Conservation (phyloP, 2,797 vertebrate genomes). For the Oophaga sylvatica region DNA sequence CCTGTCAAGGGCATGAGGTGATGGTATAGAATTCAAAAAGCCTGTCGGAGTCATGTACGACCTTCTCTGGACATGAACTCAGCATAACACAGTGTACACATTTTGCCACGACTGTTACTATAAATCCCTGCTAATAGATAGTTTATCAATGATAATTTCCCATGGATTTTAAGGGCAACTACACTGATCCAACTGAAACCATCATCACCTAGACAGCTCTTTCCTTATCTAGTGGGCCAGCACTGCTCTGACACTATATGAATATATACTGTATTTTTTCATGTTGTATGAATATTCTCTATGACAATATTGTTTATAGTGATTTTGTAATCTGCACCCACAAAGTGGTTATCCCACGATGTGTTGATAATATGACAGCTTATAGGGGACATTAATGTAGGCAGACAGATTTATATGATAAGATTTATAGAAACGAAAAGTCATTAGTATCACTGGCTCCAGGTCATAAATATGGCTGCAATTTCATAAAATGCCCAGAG, state of each 20-base stretch:
- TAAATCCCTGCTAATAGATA: neutral
- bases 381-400: neutral
- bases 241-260: neutral
- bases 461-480: neutral
- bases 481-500: neutral
- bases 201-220: neutral
- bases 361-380: neutral
- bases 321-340: neutral
- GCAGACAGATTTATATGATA: neutral
- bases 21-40: neutral
- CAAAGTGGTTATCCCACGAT: no score
- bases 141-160: neutral
- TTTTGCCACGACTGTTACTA: neutral
- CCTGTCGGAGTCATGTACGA: neutral
- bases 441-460: neutral
- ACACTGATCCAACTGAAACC: neutral
- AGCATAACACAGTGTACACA: neutral
- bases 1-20: neutral
- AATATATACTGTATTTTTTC: neutral
- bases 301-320: neutral
- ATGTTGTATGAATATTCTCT: neutral
- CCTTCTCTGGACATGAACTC: neutral
- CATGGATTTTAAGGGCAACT: neutral
- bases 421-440: neutral
- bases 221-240: neutral